Base-by-base conservation (phyloP, 2,797 vertebrate species). In the Mus spretus region DNA sequence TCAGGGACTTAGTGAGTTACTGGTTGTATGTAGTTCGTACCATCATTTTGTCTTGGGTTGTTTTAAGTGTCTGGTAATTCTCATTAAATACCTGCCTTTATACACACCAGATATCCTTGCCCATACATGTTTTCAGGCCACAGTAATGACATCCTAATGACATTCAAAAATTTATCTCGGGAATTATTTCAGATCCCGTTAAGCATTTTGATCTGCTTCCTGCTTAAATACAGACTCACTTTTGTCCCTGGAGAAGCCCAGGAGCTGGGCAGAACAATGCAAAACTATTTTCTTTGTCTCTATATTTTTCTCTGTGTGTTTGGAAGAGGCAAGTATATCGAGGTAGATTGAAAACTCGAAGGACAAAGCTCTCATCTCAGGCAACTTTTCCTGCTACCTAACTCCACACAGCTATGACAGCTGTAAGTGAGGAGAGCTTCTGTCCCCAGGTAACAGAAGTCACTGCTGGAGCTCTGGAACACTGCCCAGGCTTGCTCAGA, bases 1-100 rank as follows among this genome's bases (percentile, higher is more conserved):
- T 95, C 24, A 75, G 96, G 97, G 91, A 98, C 87, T 84, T 85
- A 96, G 55, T 93, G 94, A 94, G 87, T 78, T 96, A 79, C 24
- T 9, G 89, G 61, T 44, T 77, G 13, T 8, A 85, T 77, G 6
- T 8, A 87, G 80, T 50, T 96, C 4, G 47, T 81, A 81, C 93
- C 63, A 88, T 90, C 72, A 91, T 96, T 94, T 88, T 86, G 26
- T 87, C 59, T 95, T 77, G 34, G 14, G 93, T 86, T 88, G 47
- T 74, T 94, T 55, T 72, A 50, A 44, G 78, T 53, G 96, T 93
- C 94, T 97, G 81, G n/a, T 82, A 96, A 86, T 92, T 95, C 20
- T 89, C 70, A 81, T 47, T 19, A 95, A 97, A 91, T 94, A 87
- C 90, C 8, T 80, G 53, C 44, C 93, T 95, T 67, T 20, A 2